Conservation (phyloP, 2,888 invertebrate species). For the Oconnorella tubifera region DNA sequence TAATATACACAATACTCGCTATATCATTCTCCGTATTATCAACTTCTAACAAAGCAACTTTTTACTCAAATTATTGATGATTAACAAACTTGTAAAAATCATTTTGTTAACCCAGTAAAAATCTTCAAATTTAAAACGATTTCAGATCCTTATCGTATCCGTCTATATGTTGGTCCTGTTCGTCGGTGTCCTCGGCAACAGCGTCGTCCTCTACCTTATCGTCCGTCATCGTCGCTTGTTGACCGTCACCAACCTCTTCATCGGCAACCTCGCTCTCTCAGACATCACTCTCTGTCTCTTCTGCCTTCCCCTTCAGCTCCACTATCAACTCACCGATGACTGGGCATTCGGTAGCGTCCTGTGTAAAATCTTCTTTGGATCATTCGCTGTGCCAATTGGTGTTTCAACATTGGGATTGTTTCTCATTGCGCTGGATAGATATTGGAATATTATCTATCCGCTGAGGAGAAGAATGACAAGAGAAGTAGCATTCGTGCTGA, state of each 20-base stretch:
- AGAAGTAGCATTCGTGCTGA: slow-evolving; percentile 40
- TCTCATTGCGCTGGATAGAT: slow-evolving; percentile 50
- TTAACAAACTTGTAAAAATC: too few relatives aligned
- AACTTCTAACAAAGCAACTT: too few relatives aligned
- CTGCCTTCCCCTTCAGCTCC: slow-evolving; percentile 52
- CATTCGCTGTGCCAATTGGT: slow-evolving; percentile 52
- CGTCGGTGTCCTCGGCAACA: slow-evolving; percentile 46
- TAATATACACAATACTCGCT: too few relatives aligned
- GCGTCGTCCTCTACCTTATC: slow-evolving; percentile 45
- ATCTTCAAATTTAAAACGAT: too few relatives aligned
- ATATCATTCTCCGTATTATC: too few relatives aligned
- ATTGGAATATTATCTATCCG: slow-evolving; percentile 52
- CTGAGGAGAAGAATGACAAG: slow-evolving; percentile 44
- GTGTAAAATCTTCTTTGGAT: slow-evolving; percentile 49
- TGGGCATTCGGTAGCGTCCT: slow-evolving; percentile 51
- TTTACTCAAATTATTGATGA: too few relatives aligned
- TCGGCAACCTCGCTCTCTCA: slow-evolving; percentile 47
- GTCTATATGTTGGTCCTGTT: slow-evolving; percentile 47
- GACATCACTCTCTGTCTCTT: slow-evolving; percentile 51
- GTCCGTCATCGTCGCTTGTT: slow-evolving; percentile 44
- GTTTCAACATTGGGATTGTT: slow-evolving; percentile 50
- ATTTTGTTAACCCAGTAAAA: too few relatives aligned
- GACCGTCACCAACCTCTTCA: slow-evolving; percentile 51
- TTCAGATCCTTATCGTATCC: slow-evolving; percentile 4
- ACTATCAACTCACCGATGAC: slow-evolving; percentile 49